These are phyloP conservation scores for Physocephala rufipes DNA, from an alignment of 2,888 invertebrate species.

Conservation along the genomic window DNA sequence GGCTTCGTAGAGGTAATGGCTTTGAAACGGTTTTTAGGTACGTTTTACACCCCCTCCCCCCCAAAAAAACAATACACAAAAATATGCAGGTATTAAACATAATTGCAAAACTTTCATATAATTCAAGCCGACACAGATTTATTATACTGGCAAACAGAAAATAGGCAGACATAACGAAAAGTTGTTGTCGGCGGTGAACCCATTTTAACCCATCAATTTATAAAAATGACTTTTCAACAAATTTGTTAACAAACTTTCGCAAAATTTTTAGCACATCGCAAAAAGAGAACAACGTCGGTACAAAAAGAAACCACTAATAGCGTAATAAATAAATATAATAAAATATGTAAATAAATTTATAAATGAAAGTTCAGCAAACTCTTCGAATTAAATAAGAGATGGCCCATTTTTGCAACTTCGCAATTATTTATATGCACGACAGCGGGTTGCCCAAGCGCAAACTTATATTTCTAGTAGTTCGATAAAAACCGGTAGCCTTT, in stretches of 20 bases:
- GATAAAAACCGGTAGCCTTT: background rate
- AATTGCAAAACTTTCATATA: too few relatives aligned
- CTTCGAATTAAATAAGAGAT: constrained; percentile 11
- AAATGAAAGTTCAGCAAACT: constrained; percentile 8
- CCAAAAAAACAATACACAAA: too few relatives aligned
- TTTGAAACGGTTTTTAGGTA: too few relatives aligned
- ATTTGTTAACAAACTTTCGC: constrained; percentile 18
- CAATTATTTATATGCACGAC: constrained; percentile 36
- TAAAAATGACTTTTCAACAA: constrained; percentile 23
- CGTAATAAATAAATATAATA: constrained; percentile 13
- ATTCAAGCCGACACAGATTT: constrained; percentile 29
- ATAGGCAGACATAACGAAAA: constrained; percentile 3
- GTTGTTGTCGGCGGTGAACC: background rate
- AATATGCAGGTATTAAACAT: constrained; percentile 4
- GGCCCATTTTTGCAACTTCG: constrained; percentile 19
- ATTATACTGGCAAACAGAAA: constrained; percentile 16
- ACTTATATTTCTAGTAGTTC: background rate
- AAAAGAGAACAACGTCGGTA: background rate
- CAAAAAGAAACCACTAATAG: constrained; percentile 1
- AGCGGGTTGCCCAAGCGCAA: constrained; percentile 15
- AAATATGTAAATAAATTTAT: too few relatives aligned
- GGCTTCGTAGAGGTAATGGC: too few relatives aligned
- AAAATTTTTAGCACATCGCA: constrained; percentile 1
- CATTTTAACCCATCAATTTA: constrained; percentile 21
- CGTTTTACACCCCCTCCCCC: too few relatives aligned